A percentile compares a stretch with the other conserved stretches of the same genome.
Evolutionary conservation across 2,113 vertebrate species (phyloP).

Genomic region (Dryoscopus gambensis): DNA sequence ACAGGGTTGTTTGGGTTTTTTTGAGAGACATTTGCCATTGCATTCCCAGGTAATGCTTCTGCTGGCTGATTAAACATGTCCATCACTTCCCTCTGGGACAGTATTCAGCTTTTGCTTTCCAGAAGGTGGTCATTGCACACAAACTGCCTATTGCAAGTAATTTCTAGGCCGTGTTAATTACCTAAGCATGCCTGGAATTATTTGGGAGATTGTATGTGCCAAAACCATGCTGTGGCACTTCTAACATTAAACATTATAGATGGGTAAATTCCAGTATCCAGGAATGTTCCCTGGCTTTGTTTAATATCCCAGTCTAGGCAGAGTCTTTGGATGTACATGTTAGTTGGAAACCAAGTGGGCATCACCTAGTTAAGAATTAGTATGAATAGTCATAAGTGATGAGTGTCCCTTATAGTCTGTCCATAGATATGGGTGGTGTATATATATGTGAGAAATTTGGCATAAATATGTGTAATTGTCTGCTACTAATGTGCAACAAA

Average conservation of each 20-base stretch:
- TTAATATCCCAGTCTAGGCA: not conserved
- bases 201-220: not conserved
- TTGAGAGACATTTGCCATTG: not conserved
- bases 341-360: not conserved
- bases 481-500: not conserved
- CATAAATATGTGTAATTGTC: not conserved
- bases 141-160: not conserved
- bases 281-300: not conserved
- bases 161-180: not conserved
- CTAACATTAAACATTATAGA: not conserved
- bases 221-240: not conserved
- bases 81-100: not conserved
- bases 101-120: not conserved
- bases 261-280: not conserved
- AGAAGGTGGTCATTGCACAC: not conserved
- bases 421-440: not conserved
- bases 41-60: not conserved
- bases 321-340: not conserved
- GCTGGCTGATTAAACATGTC: not conserved
- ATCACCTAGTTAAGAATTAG: not conserved
- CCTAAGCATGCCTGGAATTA: not conserved
- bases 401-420: not conserved
- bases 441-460: not conserved
- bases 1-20: not conserved
- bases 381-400: not conserved